phyloP scores from a whole-genome alignment of 2,797 vertebrate species.

The Botia almorhae region DNA sequence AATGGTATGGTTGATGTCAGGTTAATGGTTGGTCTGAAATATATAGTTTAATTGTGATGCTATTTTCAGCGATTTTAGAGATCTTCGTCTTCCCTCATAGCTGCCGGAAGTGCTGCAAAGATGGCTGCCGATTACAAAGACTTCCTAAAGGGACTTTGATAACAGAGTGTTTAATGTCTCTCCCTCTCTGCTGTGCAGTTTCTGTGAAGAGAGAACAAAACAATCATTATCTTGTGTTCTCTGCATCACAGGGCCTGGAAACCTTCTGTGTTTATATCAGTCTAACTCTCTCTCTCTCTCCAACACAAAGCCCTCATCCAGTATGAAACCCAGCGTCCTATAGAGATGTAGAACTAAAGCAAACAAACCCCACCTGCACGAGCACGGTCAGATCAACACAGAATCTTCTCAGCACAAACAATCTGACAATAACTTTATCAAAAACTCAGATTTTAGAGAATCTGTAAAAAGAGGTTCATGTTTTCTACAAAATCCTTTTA shows the following conservation, averaged over 20 bases:
- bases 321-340: slow-evolving; percentile 59
- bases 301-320: slow-evolving; percentile 40
- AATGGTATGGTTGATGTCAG: too few species aligned
- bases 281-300: slow-evolving; percentile 57
- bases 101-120: too few species aligned
- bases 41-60: too few species aligned
- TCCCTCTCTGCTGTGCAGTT: slow-evolving; percentile 20
- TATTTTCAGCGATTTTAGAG: too few species aligned
- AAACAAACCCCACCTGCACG: slow-evolving; percentile 62
- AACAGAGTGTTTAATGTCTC: slow-evolving; percentile 45
- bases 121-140: too few species aligned
- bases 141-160: too few species aligned
- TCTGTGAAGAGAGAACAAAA: slow-evolving; percentile 45
- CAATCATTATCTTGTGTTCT: slow-evolving; percentile 46
- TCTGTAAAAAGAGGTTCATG: not conserved
- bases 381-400: slow-evolving; percentile 64
- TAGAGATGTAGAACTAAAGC: slow-evolving; percentile 64
- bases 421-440: slow-evolving; percentile 42
- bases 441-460: slow-evolving; percentile 14
- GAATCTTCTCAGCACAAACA: slow-evolving; percentile 56
- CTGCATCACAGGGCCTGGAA: slow-evolving; percentile 57
- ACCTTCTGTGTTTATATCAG: slow-evolving; percentile 65
- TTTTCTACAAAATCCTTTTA: not conserved
- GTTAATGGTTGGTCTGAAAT: too few species aligned
- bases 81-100: too few species aligned